Evolutionary conservation across 2,888 invertebrate species (phyloP).

Genomic region (Pardosa pseudoannulata): DNA sequence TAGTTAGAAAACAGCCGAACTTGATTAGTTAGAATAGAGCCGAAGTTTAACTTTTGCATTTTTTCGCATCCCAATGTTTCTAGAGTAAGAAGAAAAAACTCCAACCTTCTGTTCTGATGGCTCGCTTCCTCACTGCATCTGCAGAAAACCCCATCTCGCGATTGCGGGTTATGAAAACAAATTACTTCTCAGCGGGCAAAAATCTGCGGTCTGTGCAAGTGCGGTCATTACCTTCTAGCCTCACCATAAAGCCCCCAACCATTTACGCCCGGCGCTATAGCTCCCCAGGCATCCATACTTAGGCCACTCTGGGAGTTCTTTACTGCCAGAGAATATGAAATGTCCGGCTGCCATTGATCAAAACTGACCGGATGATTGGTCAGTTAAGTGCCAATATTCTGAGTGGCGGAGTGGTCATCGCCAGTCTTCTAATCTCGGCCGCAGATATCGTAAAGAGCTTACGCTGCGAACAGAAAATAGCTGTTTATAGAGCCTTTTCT

Average conservation of each 20-base stretch:
- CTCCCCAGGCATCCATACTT: slow-evolving; percentile 56
- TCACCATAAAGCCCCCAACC: slow-evolving; percentile 51
- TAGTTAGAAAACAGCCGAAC: too few relatives aligned
- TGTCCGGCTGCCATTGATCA: slow-evolving; percentile 66
- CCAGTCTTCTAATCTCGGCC: slow-evolving; percentile 2
- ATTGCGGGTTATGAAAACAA: slow-evolving; percentile 43
- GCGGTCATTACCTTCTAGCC: slow-evolving; percentile 50
- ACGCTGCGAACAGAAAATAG: neutral
- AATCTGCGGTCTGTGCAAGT: slow-evolving; percentile 25
- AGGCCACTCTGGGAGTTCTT: slow-evolving; percentile 48
- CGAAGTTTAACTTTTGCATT: too few relatives aligned
- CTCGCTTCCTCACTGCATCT: neutral
- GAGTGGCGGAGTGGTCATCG: slow-evolving; percentile 42
- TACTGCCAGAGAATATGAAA: slow-evolving; percentile 44
- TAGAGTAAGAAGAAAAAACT: too few relatives aligned
- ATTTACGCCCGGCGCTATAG: slow-evolving; percentile 44
- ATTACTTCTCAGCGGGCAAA: slow-evolving; percentile 33
- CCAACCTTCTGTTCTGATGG: too few relatives aligned
- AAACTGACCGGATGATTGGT: slow-evolving; percentile 61
- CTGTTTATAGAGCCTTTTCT: neutral
- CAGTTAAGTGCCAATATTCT: slow-evolving; percentile 69
- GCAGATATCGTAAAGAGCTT: neutral
- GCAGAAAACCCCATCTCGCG: neutral
- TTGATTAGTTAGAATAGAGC: too few relatives aligned
- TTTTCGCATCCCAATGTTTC: too few relatives aligned